Percentiles rank a stretch among this genome's conserved stretches.
phyloP scores from a whole-genome alignment of 2,113 vertebrate species.

The Rhipidura dahli region DNA sequence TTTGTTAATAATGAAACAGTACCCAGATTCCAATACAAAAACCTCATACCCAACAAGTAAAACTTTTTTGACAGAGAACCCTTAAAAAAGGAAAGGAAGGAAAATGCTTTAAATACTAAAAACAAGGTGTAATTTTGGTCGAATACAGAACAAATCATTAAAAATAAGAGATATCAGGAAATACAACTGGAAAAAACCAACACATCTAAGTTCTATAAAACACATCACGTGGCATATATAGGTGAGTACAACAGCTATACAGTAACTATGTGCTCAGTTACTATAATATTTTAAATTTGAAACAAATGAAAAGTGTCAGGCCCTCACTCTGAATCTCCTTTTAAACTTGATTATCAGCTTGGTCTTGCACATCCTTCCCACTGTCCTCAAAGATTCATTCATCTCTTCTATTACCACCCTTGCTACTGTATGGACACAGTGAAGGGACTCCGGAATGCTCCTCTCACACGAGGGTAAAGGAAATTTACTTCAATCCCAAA shows the following conservation, averaged over 20 bases:
- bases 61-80: not conserved
- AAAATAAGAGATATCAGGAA: not conserved
- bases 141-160: not conserved
- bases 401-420: not conserved
- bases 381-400: not conserved
- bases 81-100: not conserved
- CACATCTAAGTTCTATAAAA: not conserved
- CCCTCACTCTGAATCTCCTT: not conserved
- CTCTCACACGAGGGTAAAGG: accelerated
- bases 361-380: not conserved
- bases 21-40: not conserved
- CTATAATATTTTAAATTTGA: not conserved
- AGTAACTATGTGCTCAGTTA: not conserved
- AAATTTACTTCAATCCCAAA: not conserved
- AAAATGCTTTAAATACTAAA: not conserved
- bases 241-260: not conserved
- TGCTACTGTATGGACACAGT: not conserved
- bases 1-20: not conserved
- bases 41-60: not conserved
- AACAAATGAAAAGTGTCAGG: not conserved
- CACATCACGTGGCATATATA: not conserved
- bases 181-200: not conserved
- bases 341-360: not conserved
- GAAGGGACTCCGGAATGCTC: not conserved
- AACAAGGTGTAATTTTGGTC: not conserved